Evolutionary conservation across 2,113 vertebrate genomes (phyloP).

Genomic region (Colossoma macropomum): DNA sequence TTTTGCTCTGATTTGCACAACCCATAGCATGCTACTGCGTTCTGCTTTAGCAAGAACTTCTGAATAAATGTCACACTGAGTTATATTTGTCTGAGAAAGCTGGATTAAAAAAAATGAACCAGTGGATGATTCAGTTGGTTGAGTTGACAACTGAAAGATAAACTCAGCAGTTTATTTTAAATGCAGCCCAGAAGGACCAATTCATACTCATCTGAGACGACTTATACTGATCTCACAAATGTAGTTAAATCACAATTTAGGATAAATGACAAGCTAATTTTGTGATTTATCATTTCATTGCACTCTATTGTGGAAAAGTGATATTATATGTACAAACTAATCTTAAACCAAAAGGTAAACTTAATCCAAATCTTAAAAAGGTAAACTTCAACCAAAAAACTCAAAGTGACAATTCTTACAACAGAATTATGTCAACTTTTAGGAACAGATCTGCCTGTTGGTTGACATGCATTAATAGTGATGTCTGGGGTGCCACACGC

Average conservation of each 20-base stretch:
- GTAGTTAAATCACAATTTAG: neutral
- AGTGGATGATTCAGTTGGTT: neutral
- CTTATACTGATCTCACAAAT: neutral
- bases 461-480: slow-evolving; percentile 6
- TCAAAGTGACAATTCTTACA: slow-evolving; percentile 77
- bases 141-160: neutral
- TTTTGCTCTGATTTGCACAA: slow-evolving; percentile 12
- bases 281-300: slow-evolving; percentile 8
- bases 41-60: slow-evolving; percentile 14
- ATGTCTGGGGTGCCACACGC: slow-evolving; percentile 15
- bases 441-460: slow-evolving; percentile 6
- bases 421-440: slow-evolving; percentile 69
- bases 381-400: slow-evolving; percentile 45
- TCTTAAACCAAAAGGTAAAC: neutral
- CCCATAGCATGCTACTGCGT: slow-evolving; percentile 29
- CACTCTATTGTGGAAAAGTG: neutral
- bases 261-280: neutral
- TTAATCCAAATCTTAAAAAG: neutral
- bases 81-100: neutral
- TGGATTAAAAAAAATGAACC: neutral
- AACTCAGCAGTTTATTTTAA: slow-evolving; percentile 22
- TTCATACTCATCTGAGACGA: neutral
- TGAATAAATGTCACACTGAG: neutral
- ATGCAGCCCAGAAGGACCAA: neutral
- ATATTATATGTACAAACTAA: neutral